Conservation (phyloP, 2,888 invertebrate genomes). For the Drosophila neutralis region DNA sequence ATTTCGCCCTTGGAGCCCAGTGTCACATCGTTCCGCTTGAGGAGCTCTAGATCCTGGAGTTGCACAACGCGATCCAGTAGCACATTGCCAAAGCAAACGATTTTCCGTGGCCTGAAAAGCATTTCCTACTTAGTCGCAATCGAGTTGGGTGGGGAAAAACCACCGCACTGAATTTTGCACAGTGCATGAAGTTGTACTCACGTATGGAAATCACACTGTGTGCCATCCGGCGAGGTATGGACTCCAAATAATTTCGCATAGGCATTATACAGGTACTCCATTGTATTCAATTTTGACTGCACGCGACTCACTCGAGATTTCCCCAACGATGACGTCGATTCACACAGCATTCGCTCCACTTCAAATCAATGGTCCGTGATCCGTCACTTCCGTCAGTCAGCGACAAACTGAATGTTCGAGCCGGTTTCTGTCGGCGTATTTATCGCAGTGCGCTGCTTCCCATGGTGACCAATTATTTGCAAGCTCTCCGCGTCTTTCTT, state of each 20-base stretch:
- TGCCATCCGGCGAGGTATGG: constrained; percentile 27
- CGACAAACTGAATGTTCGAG: constrained; percentile 58
- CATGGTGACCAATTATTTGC: constrained; percentile 48
- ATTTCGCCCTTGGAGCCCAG: constrained; percentile 82
- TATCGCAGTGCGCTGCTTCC: constrained; percentile 44
- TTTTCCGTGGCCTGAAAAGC: constrained; percentile 73
- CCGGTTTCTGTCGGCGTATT: constrained; percentile 61
- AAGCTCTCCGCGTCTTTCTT: constrained; percentile 17
- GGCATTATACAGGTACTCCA: constrained; percentile 72
- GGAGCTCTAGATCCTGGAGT: constrained; percentile 72
- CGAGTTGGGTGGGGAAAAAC: not conserved
- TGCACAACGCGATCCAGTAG: constrained; percentile 80
- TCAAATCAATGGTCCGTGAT: constrained; percentile 25
- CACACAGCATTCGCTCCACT: constrained; percentile 35
- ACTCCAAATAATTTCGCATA: constrained; percentile 69
- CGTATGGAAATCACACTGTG: constrained; percentile 47
- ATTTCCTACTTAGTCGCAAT: not conserved
- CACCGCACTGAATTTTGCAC: constrained; percentile 7
- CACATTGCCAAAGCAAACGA: constrained; percentile 84
- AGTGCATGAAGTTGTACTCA: constrained; percentile 46
- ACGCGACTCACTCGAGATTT: constrained; percentile 15
- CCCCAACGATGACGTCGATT: constrained; percentile 18
- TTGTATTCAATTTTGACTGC: constrained; percentile 52
- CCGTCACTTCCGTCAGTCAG: constrained; percentile 59
- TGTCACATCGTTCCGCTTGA: constrained; percentile 74